Percentiles rank a stretch among this genome's conserved stretches.
phyloP scores from a whole-genome alignment of 2,113 vertebrate species.

The Phaethornis superciliosus region DNA sequence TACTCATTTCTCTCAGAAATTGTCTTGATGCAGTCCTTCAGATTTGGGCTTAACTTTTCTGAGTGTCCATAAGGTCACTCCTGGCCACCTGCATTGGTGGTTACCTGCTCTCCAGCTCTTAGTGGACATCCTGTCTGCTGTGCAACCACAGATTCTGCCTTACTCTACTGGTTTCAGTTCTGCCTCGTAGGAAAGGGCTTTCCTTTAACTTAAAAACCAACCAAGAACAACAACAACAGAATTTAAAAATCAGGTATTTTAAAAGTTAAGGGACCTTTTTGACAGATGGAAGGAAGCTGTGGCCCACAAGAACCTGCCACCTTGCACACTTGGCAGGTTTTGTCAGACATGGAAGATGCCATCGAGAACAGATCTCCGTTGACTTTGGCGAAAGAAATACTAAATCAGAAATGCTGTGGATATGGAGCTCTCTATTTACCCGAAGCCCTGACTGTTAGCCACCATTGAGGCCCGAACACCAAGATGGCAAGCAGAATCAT shows the following conservation, averaged over 20 bases:
- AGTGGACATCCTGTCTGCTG: background rate
- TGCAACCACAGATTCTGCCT: background rate
- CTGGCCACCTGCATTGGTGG: background rate
- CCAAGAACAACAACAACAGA: background rate
- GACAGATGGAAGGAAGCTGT: background rate
- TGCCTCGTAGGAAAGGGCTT: background rate
- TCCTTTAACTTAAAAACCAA: background rate
- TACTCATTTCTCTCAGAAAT: background rate
- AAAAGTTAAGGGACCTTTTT: background rate
- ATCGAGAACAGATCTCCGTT: background rate
- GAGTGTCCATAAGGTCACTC: background rate
- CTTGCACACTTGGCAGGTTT: background rate
- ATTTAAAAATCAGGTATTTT: background rate
- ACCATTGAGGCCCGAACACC: background rate
- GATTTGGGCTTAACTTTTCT: background rate
- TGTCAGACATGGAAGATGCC: background rate
- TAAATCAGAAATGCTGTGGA: background rate
- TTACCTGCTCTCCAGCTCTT: background rate
- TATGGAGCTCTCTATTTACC: background rate
- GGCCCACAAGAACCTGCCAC: background rate
- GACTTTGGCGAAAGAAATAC: background rate
- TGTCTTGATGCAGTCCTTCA: background rate
- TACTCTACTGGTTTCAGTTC: background rate
- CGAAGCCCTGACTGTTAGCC: background rate
- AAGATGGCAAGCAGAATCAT: slow-evolving; percentile 6